Evolutionary conservation across 2,797 vertebrate species (phyloP).

Genomic region (Sciaenops ocellatus): DNA sequence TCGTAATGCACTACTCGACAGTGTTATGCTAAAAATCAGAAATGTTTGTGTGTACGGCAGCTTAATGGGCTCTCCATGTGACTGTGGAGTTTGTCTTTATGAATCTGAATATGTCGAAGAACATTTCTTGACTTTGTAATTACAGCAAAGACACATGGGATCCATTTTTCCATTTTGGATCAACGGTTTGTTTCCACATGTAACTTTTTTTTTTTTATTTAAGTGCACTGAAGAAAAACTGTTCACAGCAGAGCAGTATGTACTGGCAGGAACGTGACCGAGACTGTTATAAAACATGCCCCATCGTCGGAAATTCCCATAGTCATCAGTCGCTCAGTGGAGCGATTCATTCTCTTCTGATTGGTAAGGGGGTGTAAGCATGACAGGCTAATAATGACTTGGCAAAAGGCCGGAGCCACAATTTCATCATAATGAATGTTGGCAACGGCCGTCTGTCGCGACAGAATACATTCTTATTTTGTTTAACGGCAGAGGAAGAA

Average conservation of each 20-base stretch:
- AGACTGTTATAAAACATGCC: slow-evolving; percentile 68
- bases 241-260: slow-evolving; percentile 26
- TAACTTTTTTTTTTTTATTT: slow-evolving; percentile 35
- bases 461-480: slow-evolving; percentile 60
- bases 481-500: slow-evolving; percentile 31
- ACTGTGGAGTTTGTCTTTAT: slow-evolving; percentile 59
- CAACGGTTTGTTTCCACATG: slow-evolving; percentile 59
- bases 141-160: slow-evolving; percentile 47
- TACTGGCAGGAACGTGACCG: slow-evolving; percentile 42
- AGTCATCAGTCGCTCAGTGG: slow-evolving; percentile 69
- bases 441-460: slow-evolving; percentile 61
- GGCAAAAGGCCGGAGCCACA: slow-evolving; percentile 52
- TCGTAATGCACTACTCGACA: slow-evolving; percentile 39
- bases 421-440: slow-evolving; percentile 66
- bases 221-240: slow-evolving; percentile 62
- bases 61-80: slow-evolving; percentile 67
- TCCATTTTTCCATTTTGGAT: slow-evolving; percentile 53
- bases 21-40: slow-evolving; percentile 39
- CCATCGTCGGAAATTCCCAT: slow-evolving; percentile 67
- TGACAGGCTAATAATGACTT: slow-evolving; percentile 75
- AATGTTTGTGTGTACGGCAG: slow-evolving; percentile 61
- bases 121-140: slow-evolving; percentile 47
- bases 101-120: slow-evolving; percentile 45
- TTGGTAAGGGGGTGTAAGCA: slow-evolving; percentile 53
- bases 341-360: slow-evolving; percentile 63